These are phyloP conservation scores for Montipora capricornis DNA, from an alignment of 64 coral and sea anemone species.

Conservation along the genomic window DNA sequence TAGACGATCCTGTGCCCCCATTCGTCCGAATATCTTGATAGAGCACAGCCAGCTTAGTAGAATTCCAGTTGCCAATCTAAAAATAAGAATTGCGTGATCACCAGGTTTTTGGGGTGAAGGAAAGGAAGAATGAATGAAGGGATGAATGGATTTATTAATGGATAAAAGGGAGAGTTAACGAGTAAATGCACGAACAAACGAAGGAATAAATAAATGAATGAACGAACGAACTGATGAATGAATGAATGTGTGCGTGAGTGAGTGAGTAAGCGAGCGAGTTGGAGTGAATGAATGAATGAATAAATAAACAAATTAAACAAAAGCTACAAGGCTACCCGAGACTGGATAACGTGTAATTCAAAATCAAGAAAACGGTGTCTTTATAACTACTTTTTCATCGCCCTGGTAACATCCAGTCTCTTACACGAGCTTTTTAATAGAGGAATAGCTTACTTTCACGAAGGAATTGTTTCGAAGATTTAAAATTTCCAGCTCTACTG, in stretches of 20 bases:
- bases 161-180: not conserved
- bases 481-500: constrained; percentile 39
- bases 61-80: constrained; percentile 45
- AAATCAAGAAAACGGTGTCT: no score
- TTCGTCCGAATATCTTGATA: not conserved
- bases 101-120: not conserved
- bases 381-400: no score
- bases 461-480: constrained; percentile 60
- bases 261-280: not conserved
- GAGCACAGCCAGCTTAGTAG: constrained; percentile 12
- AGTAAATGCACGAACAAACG: not conserved
- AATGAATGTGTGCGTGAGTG: not conserved
- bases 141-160: not conserved
- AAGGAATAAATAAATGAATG: not conserved
- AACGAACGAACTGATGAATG: not conserved
- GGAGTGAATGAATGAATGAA: not conserved
- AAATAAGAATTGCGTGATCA: not conserved
- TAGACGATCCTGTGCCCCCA: not conserved
- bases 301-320: not conserved
- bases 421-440: no score
- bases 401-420: no score
- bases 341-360: no score
- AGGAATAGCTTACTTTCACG: not conserved
- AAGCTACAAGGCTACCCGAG: no score
- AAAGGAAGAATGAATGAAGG: not conserved